Evolutionary conservation across 2,888 invertebrate genomes (phyloP), one percentile per base, ranked within the genome.

Genomic region (Calameuta pallipes): DNA sequence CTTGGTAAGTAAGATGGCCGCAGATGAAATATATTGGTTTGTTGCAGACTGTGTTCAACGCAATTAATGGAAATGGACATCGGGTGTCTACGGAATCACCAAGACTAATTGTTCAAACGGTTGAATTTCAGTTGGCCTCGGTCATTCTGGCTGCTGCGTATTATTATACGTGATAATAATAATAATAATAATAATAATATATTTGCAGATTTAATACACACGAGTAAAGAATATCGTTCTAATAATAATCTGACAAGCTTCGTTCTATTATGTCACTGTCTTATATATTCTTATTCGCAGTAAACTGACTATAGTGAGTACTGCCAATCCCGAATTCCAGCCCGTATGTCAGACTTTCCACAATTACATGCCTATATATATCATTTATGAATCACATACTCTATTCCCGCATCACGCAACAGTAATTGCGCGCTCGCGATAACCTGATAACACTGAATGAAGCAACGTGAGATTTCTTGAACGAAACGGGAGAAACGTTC

Each of bases 1-100:
- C 85, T 85, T 90, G 89, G 91, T 91, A 91, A 91, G 91, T 91
- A 91, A 90, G 87, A 91, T 86, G 91, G 91, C 90, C 90, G 90
- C 89, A 86, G 88, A 88, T 88, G 86, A 86, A 88, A 84, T 86
- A 86, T 85, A 84, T 86, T 85, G 41, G 84, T 89, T 84, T 89
- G 87, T 89, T 89, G 33, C 89, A 89, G 89, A 84, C 82, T 56
- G 36, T 11, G 36, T 69, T 76, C 69, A 78, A 15, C 41, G 41
- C 41, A 6, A 41, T 15, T 41, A 41, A 41, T 15, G 41, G 41
- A 41, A 41, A 41, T 15, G 41, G 41, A 41, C 41, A 1, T 41
- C 41, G 41, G 15, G 41, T 41, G 41, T 41, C 41, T 41, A 41
- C 41, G 15, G 41, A 15, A 41, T 41, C 41, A 15, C 6, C 41